A percentile compares a stretch with the other conserved stretches of the same genome.
phyloP scores from a whole-genome alignment of 2,797 vertebrate genomes.

The Brotula barbata region DNA sequence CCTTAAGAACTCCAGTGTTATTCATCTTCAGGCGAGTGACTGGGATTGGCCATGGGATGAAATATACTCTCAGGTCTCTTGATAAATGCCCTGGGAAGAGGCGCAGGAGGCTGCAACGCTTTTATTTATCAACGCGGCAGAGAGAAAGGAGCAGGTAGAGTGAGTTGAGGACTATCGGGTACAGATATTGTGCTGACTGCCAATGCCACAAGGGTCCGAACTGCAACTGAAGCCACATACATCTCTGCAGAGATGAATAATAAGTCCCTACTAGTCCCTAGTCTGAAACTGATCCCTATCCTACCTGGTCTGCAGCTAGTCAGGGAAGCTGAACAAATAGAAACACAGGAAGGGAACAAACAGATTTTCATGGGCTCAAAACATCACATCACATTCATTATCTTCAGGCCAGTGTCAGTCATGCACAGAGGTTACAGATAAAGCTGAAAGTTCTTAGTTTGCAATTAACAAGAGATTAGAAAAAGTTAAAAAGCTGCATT shows the following conservation, averaged over 20 bases:
- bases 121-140: conserved; percentile 72
- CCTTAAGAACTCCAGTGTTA: conserved; percentile 75
- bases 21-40: conserved; percentile 74
- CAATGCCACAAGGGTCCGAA: conserved; percentile 55
- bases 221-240: conserved; percentile 41
- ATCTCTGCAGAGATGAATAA: conserved; percentile 61
- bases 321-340: conserved; percentile 48
- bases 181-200: conserved; percentile 58
- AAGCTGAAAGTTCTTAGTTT: too few relatives aligned
- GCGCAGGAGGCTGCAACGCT: conserved; percentile 58
- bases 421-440: conserved; percentile 60
- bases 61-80: conserved; percentile 72
- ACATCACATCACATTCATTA: conserved; percentile 65
- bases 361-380: conserved; percentile 61
- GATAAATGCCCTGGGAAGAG: conserved; percentile 70
- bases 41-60: conserved; percentile 76
- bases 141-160: conserved; percentile 47
- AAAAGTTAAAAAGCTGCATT: too few relatives aligned
- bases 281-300: conserved; percentile 57
- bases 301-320: conserved; percentile 58
- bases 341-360: conserved; percentile 47
- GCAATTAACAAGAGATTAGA: too few relatives aligned
- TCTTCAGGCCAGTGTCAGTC: conserved; percentile 66
- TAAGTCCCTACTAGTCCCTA: conserved; percentile 35
- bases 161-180: conserved; percentile 53